Percentiles rank a stretch among this genome's conserved stretches.
phyloP scores from a whole-genome alignment of 2,888 invertebrate genomes.

The Pollenia griseotomentosa region DNA sequence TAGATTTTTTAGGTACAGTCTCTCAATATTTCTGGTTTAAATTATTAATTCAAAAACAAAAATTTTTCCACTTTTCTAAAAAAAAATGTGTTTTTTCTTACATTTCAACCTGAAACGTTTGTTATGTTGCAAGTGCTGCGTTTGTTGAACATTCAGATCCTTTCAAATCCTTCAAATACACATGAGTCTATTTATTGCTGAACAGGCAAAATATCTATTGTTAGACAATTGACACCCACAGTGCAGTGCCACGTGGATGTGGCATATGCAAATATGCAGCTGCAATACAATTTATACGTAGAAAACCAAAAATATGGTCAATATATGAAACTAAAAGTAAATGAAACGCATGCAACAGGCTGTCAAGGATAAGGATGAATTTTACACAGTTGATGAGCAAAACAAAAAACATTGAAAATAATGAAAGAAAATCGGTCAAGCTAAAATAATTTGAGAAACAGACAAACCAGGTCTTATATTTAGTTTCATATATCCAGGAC shows the following conservation, averaged over 20 bases:
- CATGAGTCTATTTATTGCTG: slow-evolving; percentile 31
- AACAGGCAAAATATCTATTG: slow-evolving; percentile 10
- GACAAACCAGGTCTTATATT: no score
- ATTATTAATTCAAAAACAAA: no score
- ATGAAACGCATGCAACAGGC: slow-evolving; percentile 50
- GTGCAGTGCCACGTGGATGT: neutral
- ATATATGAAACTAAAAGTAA: neutral
- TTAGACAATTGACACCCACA: slow-evolving; percentile 67
- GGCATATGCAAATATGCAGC: slow-evolving; percentile 72
- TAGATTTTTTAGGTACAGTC: neutral
- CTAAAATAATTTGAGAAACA: no score
- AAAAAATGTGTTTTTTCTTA: slow-evolving; percentile 1
- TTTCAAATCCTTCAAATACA: slow-evolving; percentile 19
- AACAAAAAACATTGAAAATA: no score
- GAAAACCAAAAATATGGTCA: slow-evolving; percentile 31
- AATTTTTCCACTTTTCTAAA: neutral
- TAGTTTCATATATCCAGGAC: no score
- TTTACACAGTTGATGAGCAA: slow-evolving; percentile 13
- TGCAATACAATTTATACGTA: slow-evolving; percentile 20
- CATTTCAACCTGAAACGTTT: slow-evolving; percentile 13
- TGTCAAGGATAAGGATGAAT: slow-evolving; percentile 52
- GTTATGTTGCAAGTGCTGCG: slow-evolving; percentile 22
- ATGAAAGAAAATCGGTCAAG: no score
- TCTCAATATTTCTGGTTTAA: no score
- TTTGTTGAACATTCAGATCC: slow-evolving; percentile 45